phyloP scores from a whole-genome alignment of 2,797 vertebrate genomes.

The Megaceryle alcyon region DNA sequence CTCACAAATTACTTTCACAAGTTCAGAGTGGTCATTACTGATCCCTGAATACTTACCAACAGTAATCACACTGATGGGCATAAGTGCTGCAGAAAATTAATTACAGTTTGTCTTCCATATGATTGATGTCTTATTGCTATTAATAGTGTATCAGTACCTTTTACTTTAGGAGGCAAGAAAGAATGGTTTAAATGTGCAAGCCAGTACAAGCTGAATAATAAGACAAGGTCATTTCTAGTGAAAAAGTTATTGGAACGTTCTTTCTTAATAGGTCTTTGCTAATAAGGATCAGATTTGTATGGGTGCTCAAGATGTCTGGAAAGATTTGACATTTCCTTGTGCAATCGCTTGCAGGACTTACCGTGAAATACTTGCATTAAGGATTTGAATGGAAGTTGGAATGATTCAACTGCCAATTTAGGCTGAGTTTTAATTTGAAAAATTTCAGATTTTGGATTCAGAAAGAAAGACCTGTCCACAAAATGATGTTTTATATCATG shows the following conservation, averaged over 20 bases:
- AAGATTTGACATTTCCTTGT: constrained; percentile 1
- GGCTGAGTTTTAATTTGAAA: background rate
- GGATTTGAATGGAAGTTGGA: background rate
- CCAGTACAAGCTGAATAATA: background rate
- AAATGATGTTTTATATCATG: background rate
- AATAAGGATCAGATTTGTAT: background rate
- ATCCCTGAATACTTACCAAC: constrained; percentile 20
- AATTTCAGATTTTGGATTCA: background rate
- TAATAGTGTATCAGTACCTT: background rate
- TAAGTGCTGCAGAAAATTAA: constrained; percentile 9
- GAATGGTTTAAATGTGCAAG: background rate
- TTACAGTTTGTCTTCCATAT: constrained; percentile 10
- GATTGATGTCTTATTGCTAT: background rate
- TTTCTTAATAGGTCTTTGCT: background rate
- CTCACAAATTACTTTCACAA: constrained; percentile 31
- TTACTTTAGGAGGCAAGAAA: background rate
- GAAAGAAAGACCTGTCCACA: background rate
- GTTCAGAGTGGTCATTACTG: constrained; percentile 28
- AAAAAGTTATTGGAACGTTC: background rate
- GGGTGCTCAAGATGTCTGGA: background rate
- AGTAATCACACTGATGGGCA: background rate
- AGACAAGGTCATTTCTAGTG: background rate
- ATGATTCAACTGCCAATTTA: constrained; percentile 1
- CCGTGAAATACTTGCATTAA: background rate
- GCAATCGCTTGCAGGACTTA: background rate